Evolutionary conservation across 2,113 vertebrate genomes (phyloP), one percentile per base, ranked within the genome.

Genomic region (Hydrochoerus hydrochaeris): DNA sequence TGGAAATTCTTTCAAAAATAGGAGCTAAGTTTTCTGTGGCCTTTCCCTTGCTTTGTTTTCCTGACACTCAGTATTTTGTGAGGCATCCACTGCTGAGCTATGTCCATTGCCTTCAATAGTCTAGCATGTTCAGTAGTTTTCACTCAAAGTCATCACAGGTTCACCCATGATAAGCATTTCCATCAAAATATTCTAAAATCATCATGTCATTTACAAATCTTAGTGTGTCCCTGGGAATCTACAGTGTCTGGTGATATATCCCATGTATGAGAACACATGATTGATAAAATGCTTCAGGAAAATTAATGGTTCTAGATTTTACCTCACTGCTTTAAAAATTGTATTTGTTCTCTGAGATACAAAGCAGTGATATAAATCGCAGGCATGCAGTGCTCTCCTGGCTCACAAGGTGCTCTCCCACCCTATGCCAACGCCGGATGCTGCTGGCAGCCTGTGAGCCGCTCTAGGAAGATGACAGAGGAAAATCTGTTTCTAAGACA

Each of bases 401-500:
- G n/a, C 22, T 67, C 73, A 77, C 7, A 57, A 57, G 60, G 13
- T 28, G 20, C 9, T 94, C 77, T 81, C 58, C n/a, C 69, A n/a
- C 26, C 28, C 24, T 5, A 1, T 8, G 63, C 20, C 80, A 62
- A 90, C 5, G 1, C 32, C 38, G 19, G 20, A 4, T 44, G 26
- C n/a, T 49, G 1, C 90, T 1, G 44, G 60, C 52, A 90, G 32
- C 54, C 41, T 19, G 6, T 13, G 46, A 28, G 26, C 38, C 46
- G 17, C 75, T 77, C 20, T 0, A 67, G 12, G 4, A 82, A 94
- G 78, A 63, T 52, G 63, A 85, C 28, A 81, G 28, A 81, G 17
- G 20, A 82, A 94, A 93, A 14, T 26, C 60, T 93, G 84, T 96
- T 95, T 97, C 94, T 94, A 97, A 97, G 95, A 92, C 90, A 92